A percentile compares a stretch with the other conserved stretches of the same genome.
Conservation (phyloP, 2,888 invertebrate species). For the Pammene fasciana region DNA sequence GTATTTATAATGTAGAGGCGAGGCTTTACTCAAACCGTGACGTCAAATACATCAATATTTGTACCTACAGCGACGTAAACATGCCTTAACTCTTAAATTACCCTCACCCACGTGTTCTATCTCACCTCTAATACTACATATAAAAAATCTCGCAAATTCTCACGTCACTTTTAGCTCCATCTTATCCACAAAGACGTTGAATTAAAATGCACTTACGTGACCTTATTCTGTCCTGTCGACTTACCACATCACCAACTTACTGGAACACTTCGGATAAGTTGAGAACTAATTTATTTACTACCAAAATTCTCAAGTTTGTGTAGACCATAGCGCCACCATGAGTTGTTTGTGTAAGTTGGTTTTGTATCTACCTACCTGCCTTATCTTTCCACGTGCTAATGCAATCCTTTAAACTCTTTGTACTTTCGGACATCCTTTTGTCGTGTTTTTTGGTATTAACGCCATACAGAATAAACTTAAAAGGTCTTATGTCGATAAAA, state of each 20-base stretch:
- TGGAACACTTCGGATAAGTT: not conserved
- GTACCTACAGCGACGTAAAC: constrained; percentile 5
- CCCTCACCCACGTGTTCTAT: not conserved
- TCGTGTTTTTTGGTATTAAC: constrained; percentile 32
- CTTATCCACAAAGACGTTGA: constrained; percentile 46
- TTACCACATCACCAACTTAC: constrained; percentile 57
- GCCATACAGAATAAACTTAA: not conserved
- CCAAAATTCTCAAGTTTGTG: not conserved
- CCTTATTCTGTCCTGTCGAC: constrained; percentile 49
- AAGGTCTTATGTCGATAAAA: not conserved
- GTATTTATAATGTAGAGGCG: not conserved
- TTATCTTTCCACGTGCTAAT: constrained; percentile 41
- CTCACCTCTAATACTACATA: not conserved
- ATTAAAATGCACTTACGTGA: constrained; percentile 61
- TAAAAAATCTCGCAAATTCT: constrained; percentile 50
- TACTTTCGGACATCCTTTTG: constrained; percentile 34
- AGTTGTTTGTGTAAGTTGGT: constrained; percentile 1
- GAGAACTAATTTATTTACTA: not conserved
- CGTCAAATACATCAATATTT: not conserved
- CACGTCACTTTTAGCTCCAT: constrained; percentile 71
- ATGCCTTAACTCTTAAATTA: not conserved
- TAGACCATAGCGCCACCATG: constrained; percentile 12
- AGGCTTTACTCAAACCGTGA: not conserved
- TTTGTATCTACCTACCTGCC: constrained; percentile 29
- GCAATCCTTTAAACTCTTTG: constrained; percentile 37